These are phyloP conservation scores for Lasioglossum baleicum DNA, from an alignment of 1,140 invertebrate genomes.

Conservation along the genomic window DNA sequence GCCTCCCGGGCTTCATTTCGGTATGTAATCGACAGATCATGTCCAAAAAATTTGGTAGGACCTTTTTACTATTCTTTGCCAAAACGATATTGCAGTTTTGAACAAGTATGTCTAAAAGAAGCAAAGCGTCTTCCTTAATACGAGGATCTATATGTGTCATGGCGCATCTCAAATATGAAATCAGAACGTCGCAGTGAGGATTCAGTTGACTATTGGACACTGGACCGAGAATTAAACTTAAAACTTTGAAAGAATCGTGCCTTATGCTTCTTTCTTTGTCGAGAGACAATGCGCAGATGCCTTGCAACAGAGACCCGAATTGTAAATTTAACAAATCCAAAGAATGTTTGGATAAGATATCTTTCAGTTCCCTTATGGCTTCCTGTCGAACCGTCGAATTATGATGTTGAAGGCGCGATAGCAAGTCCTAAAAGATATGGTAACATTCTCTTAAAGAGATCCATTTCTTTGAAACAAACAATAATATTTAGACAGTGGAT, in stretches of 20 bases:
- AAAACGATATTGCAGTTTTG: slow-evolving; percentile 83
- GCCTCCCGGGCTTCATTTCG: slow-evolving; percentile 83
- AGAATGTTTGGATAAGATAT: slow-evolving; percentile 82
- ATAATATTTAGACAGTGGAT: no score
- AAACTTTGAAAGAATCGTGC: slow-evolving; percentile 84
- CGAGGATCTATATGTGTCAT: slow-evolving; percentile 91
- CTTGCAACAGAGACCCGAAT: slow-evolving; percentile 85
- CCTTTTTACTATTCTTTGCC: slow-evolving; percentile 83
- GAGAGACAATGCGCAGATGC: slow-evolving; percentile 84
- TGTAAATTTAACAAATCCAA: slow-evolving; percentile 81
- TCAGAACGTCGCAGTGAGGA: slow-evolving; percentile 88
- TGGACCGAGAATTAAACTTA: slow-evolving; percentile 83
- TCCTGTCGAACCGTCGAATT: slow-evolving; percentile 86
- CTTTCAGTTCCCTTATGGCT: slow-evolving; percentile 86
- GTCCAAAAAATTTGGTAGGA: slow-evolving; percentile 88
- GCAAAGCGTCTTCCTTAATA: slow-evolving; percentile 90
- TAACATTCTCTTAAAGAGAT: not conserved
- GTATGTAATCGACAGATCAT: slow-evolving; percentile 87
- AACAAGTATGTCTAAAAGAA: slow-evolving; percentile 87
- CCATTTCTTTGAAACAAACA: not conserved
- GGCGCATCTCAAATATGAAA: slow-evolving; percentile 89
- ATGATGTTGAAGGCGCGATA: slow-evolving; percentile 88
- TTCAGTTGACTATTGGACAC: slow-evolving; percentile 77
- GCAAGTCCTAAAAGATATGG: slow-evolving; percentile 82
- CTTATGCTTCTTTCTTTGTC: slow-evolving; percentile 88